Base-by-base conservation (phyloP, 2,888 invertebrate species). In the Candidula unifasciata region DNA sequence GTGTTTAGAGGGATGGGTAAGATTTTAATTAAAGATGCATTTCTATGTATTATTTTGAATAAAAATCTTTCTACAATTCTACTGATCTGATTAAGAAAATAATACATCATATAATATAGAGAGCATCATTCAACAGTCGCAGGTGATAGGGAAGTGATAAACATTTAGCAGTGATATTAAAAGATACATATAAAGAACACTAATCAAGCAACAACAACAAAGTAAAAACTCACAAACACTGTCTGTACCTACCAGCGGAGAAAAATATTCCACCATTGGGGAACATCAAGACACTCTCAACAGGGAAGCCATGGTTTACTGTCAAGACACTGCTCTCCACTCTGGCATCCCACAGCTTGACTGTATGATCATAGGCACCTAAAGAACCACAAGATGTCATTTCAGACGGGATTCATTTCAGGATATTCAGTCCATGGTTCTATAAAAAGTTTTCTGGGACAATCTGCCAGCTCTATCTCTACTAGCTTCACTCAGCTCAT, bases 201-300 rank as follows among this genome's bases (percentile, higher is more conserved):
- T n/a, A n/a, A n/a, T 21, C 21, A 21, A 64, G n/a, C 64, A 64
- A 64, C 6, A 24, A 6, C 13, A 64, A 64, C 21, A 21, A 16
- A n/a, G 21, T 16, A 64, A 64, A 13, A 54, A 54, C 57, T 18
- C 18, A 18, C 13, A 54, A n/a, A n/a, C n/a, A n/a, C n/a, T n/a
- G n/a, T n/a, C 5, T 2, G 52, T 30, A 57, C 89, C 87, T 91
- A 95, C 96, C 98, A 85, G 98, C 98, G 90, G 97, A 97, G 76
- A 98, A 95, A 92, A 99, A 96, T 90, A 99, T 95, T 69, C 97
- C 97, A 35, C 98, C 98, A 76, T 96, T 96, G 5, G 98, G 98
- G 90, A 98, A 94, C 93, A 97, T 97, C 3, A 98, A 93, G 78
- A 98, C 94, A 86, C 97, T 96, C 94, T 99, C 98, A 0, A 99